Conservation (phyloP, 2,797 vertebrate genomes). For the Tauraco hartlaubi region DNA sequence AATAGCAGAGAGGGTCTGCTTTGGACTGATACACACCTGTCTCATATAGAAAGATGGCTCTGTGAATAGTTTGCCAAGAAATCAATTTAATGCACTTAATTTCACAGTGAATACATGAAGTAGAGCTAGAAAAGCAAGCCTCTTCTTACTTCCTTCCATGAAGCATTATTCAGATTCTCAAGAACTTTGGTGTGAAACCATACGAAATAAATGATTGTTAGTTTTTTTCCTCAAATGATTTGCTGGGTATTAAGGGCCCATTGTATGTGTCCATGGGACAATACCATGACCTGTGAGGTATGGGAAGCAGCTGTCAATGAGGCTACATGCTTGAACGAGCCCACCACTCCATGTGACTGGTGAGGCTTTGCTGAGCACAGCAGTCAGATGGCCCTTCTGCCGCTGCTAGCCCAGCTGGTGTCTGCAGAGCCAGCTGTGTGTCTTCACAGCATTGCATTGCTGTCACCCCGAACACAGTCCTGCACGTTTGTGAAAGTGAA, state of each 20-base stretch:
- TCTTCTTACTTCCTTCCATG: neutral
- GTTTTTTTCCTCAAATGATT: neutral
- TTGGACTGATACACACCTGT: neutral
- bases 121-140: neutral
- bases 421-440: neutral
- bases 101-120: neutral
- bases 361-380: neutral
- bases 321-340: neutral
- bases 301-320: neutral
- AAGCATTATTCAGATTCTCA: neutral
- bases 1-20: neutral
- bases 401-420: neutral
- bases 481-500: neutral
- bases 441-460: neutral
- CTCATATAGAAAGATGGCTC: neutral
- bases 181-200: neutral
- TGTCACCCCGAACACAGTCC: neutral
- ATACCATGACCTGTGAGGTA: too few species aligned
- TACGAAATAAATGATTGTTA: neutral
- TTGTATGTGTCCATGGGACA: neutral
- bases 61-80: neutral
- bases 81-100: neutral
- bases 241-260: neutral
- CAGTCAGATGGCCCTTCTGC: neutral
- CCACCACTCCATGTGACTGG: rapidly evolving